Base-by-base conservation (phyloP, 2,113 vertebrate species). In the Aramus guarauna region DNA sequence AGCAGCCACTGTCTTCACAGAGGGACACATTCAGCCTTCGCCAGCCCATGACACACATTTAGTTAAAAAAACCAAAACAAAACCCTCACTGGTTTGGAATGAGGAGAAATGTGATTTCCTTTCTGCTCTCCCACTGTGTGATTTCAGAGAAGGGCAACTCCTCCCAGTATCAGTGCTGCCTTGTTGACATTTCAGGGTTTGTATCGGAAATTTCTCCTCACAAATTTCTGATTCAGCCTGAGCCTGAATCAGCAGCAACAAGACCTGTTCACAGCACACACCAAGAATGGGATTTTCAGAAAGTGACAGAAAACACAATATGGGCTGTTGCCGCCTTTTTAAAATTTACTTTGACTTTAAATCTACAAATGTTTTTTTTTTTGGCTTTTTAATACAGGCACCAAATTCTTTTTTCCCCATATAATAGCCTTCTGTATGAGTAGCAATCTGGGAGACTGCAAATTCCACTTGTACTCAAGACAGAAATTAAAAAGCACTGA, bases 281-380 rank as follows among this genome's bases (percentile, higher is more conserved):
- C 88, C 86, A 94, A 88, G 75, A 81, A 81, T 27, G 71, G 23
- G 59, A 68, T 89, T 85, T 93, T 92, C 84, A 90, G 80, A 73
- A 94, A 94, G 92, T 86, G 94, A 90, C 88, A 96, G 92, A 84
- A 96, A 96, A 94, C 82, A 92, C 80, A 96, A 91, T 90, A 90
- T 85, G 90, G 91, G 53, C 73, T 95, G 79, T 78, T 95, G 43
- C 60, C 84, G 77, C 85, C 82, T 88, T 85, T 93, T 88, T 21
- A 92, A 86, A 94, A 92, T 16, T 56, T 43, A 88, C 92, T 94
- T 86, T 50, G 68, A 94, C 83, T 92, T 90, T 9, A 73, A 88
- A 88, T 76, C 52, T 62, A 87, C 76, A 81, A 83, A 47, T 68
- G 27, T n/a, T n/a, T n/a, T n/a, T 12, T 67, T 82, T 59, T 47